These are phyloP conservation scores for Triplophysa yarkandensis DNA, from an alignment of 2,797 vertebrate genomes.

Conservation along the genomic window DNA sequence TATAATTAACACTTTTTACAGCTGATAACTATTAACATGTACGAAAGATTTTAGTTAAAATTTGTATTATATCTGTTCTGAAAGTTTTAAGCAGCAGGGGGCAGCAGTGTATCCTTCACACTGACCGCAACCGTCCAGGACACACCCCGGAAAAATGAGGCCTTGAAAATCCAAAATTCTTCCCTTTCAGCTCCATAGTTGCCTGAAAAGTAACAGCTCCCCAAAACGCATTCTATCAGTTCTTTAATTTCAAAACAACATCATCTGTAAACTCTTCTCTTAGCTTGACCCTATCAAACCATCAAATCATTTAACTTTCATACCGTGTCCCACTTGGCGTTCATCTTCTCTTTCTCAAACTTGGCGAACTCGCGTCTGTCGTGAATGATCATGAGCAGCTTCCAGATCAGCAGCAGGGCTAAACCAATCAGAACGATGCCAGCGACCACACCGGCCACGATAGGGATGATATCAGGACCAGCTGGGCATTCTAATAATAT, in stretches of 20 bases:
- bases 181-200: slow-evolving; percentile 22
- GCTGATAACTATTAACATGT: background rate
- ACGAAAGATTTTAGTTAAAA: too few species aligned
- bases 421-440: slow-evolving; percentile 98
- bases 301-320: slow-evolving; percentile 61
- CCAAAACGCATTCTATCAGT: background rate
- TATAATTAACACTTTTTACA: background rate
- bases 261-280: background rate
- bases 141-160: slow-evolving; percentile 46
- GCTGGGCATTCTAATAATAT: slow-evolving; percentile 92
- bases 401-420: slow-evolving; percentile 96
- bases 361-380: slow-evolving; percentile 98
- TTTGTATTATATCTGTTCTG: background rate
- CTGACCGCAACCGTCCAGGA: background rate
- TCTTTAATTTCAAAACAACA: background rate
- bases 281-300: background rate
- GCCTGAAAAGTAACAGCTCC: background rate
- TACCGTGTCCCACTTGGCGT: slow-evolving; percentile 99
- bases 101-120: slow-evolving; percentile 21
- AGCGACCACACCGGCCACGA: slow-evolving; percentile 94
- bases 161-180: slow-evolving; percentile 32
- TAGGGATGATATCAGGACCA: slow-evolving; percentile 95
- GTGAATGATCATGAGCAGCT: slow-evolving; percentile 98
- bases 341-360: slow-evolving; percentile 99
- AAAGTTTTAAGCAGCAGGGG: slow-evolving; percentile 37